Conservation (phyloP, 1,140 invertebrate genomes). For the Drosophila ercepeae region DNA sequence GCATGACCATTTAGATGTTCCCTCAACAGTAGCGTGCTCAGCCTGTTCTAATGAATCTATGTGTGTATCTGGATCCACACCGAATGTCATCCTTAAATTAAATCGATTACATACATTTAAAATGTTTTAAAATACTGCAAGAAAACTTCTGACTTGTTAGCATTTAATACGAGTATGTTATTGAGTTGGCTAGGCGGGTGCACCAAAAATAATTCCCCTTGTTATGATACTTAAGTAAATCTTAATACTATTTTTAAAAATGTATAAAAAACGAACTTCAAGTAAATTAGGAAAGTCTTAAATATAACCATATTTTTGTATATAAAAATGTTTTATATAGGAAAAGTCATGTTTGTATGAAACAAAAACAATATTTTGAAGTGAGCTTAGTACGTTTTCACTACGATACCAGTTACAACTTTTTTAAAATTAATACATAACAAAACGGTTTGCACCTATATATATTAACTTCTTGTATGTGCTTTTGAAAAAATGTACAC, state of each 20-base stretch:
- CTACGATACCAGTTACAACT: too few species aligned
- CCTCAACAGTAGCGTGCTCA: conserved; percentile 98
- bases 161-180: conserved; percentile 1
- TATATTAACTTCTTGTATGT: conserved; percentile 5
- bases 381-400: background rate
- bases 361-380: background rate
- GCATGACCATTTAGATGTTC: conserved; percentile 99
- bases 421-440: background rate
- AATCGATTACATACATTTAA: conserved; percentile 46
- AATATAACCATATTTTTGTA: too few species aligned
- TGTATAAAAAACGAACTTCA: background rate
- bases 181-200: conserved; percentile 8
- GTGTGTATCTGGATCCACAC: conserved; percentile 99
- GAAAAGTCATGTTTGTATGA: too few species aligned
- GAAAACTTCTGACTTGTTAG: conserved; percentile 10
- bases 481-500: conserved; percentile 18
- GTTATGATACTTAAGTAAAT: background rate
- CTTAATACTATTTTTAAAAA: background rate
- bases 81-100: conserved; percentile 94
- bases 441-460: background rate
- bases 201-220: background rate
- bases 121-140: conserved; percentile 4
- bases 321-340: too few species aligned
- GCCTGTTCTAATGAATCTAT: conserved; percentile 99
- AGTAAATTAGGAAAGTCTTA: background rate